Evolutionary conservation across 1,140 invertebrate species (phyloP), one percentile per base, ranked within the genome.

Genomic region (Papilio polyxenes): DNA sequence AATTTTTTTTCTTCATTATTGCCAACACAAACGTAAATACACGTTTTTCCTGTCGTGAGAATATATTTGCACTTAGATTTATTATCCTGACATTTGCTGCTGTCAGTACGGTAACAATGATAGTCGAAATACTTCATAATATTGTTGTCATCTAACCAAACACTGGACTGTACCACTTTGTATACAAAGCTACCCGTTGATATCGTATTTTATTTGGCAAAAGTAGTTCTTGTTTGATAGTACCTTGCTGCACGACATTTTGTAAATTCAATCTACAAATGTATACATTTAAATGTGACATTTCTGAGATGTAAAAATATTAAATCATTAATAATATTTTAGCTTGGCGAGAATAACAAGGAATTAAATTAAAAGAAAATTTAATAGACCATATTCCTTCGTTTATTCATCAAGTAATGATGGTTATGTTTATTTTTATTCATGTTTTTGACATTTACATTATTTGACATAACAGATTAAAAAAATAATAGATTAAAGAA

Each of bases 231-330:
- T 87, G 23, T 79, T 83, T 11, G 82, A 80, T 10, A 83, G 59
- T 51, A 85, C 84, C 69, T 88, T 84, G 74, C 84, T 87, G 87
- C 89, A 87, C 15, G 87, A 81, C 87, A 90, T 90, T 37, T 85
- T 86, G 74, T 13, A 40, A 7, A 53, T 31, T 44, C n/a, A 49
- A 20, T 72, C 11, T 72, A 72, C 8, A 15, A 40, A 72, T 40
- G 31, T 44, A 11, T 31, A 10, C 31, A 72, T 72, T 72, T 17
- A 51, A 72, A 40, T 40, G 37, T 17, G 69, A 72, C 59, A 51
- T 11, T 51, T 51, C 10, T 0, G 13, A 11, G 10, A 51, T 51
- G 10, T 51, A 9, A 51, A 51, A 51, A 51, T 9, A 51, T 11
- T 51, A 10, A 11, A 51, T 11, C 0, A 51, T 10, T 0, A 51